phyloP scores from a whole-genome alignment of 2,797 vertebrate species.

The Cyprinella venusta region DNA sequence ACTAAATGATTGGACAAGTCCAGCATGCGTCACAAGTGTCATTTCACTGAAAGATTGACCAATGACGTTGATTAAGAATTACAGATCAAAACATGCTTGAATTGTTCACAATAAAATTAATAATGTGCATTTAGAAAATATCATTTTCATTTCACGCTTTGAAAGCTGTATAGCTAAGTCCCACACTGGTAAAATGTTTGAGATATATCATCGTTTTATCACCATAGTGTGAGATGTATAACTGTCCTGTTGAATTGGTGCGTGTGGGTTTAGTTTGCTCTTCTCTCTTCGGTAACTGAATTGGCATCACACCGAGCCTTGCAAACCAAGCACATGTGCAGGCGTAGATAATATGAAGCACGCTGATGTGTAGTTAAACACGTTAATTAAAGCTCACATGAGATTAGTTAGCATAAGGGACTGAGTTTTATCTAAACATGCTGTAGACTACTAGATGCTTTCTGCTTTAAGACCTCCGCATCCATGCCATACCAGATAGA shows the following conservation, averaged over 20 bases:
- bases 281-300: background rate
- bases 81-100: too few relatives aligned
- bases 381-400: slow-evolving; percentile 16
- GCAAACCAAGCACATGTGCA: background rate
- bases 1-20: background rate
- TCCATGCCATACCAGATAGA: background rate
- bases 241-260: background rate
- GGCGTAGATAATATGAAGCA: slow-evolving; percentile 25
- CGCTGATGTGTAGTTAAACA: slow-evolving; percentile 17
- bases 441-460: background rate
- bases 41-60: background rate
- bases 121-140: background rate
- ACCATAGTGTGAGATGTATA: background rate
- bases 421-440: slow-evolving; percentile 5
- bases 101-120: background rate
- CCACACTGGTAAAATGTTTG: background rate
- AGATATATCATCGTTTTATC: background rate
- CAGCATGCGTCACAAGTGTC: background rate
- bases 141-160: background rate
- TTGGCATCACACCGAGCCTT: background rate
- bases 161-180: too few relatives aligned
- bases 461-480: background rate
- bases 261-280: background rate
- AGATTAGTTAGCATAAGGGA: slow-evolving; percentile 26
- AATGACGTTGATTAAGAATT: background rate